phyloP scores from a whole-genome alignment of 2,888 invertebrate species.

The Agriopis marginaria region DNA sequence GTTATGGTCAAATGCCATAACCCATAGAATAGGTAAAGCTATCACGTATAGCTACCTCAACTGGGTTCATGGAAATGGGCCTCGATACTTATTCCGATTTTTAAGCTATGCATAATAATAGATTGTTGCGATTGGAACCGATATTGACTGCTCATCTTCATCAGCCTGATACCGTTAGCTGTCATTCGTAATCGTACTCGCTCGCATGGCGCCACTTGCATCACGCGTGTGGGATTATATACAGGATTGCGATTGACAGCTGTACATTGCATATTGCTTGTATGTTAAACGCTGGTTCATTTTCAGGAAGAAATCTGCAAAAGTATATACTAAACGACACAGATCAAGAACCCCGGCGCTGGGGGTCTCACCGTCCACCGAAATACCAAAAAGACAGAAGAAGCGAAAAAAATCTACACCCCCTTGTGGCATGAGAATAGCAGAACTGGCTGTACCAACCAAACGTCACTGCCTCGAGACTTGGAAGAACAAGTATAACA shows the following conservation, averaged over 20 bases:
- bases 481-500: slow-evolving; percentile 65
- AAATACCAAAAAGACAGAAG: neutral
- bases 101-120: neutral
- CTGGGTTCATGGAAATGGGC: no score
- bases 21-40: no score
- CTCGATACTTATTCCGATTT: neutral
- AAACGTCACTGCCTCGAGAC: slow-evolving; percentile 76
- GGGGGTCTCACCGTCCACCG: neutral
- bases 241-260: neutral
- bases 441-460: slow-evolving; percentile 70
- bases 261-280: no score
- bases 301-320: slow-evolving; percentile 35
- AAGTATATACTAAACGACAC: slow-evolving; percentile 13
- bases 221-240: no score
- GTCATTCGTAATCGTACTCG: neutral
- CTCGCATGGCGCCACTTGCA: neutral
- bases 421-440: slow-evolving; percentile 68
- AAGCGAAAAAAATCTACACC: slow-evolving; percentile 27
- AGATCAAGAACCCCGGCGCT: slow-evolving; percentile 22
- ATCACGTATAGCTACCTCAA: no score
- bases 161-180: neutral
- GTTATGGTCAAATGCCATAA: no score
- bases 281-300: neutral
- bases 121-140: neutral
- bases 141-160: neutral